These are phyloP conservation scores for Pomacea maculata DNA, from an alignment of 1,140 invertebrate species.

Conservation along the genomic window DNA sequence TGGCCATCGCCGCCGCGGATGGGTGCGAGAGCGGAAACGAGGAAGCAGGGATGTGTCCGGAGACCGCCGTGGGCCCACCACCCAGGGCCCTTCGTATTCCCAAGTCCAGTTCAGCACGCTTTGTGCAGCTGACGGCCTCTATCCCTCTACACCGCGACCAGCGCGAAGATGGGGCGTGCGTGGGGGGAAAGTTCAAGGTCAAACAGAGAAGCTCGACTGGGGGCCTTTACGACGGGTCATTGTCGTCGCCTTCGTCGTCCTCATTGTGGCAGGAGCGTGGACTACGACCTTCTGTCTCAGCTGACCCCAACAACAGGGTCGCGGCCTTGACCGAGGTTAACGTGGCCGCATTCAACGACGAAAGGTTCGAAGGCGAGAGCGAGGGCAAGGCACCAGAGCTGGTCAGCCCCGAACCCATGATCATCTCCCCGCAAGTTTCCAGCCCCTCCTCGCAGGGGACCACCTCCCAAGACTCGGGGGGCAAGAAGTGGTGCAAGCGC, in stretches of 20 bases:
- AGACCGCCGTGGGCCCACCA: not conserved
- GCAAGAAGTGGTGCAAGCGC: not conserved
- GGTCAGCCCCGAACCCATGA: not conserved
- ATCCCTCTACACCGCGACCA: conserved; percentile 15
- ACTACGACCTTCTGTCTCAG: not conserved
- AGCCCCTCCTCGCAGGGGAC: not conserved
- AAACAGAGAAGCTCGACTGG: not conserved
- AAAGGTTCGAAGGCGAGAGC: not conserved
- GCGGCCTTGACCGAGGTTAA: not conserved
- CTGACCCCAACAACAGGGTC: not conserved
- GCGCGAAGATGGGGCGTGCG: conserved; percentile 14
- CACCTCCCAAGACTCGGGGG: not conserved
- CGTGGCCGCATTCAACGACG: not conserved
- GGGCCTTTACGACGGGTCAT: too few species aligned
- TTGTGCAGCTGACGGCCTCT: conserved; percentile 13
- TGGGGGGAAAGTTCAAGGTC: conserved; percentile 19
- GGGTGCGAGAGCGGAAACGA: not conserved
- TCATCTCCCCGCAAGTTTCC: not conserved
- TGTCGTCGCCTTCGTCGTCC: too few species aligned
- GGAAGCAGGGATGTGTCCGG: not conserved
- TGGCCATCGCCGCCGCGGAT: not conserved
- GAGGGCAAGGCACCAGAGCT: not conserved
- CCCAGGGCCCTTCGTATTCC: not conserved
- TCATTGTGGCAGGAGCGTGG: too few species aligned
- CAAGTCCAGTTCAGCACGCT: conserved; percentile 7